Evolutionary conservation across 1,140 invertebrate species (phyloP), one percentile per base, ranked within the genome.

Genomic region (Drosophila cardini): DNA sequence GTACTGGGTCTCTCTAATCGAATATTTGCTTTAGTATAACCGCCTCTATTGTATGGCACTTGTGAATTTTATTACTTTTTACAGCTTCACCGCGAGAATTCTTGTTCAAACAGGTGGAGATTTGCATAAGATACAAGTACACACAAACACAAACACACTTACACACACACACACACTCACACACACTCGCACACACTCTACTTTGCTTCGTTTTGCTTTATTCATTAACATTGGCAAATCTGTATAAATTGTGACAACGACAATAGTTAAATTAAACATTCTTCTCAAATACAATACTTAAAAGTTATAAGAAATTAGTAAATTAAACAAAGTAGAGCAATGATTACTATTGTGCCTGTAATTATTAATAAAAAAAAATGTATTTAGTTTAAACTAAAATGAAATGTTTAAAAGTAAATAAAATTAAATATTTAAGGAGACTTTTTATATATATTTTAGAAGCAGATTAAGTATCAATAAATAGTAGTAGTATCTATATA

Each of bases 71-170:
- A 34, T 60, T 53, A 56, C 34, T 30, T 73, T 76, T 74, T 69
- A 70, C 18, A 26, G 48, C 45, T 63, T 45, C 16, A 11, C 38
- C 57, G 72, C 26, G 18, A 61, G 42, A 26, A 32, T 34, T 68
- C 57, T 63, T 69, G 46, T 42, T 45, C 64, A 73, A 76, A 62
- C 26, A 73, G 67, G 34, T 43, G 36, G 13, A 58, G 40, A 57
- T 63, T 70, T 70, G 26, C 57, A 57, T 40, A 46, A 42, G 21
- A 15, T 16, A 57, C 46, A 36, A 13, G 16, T 53, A n/a, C 13
- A 45, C 38, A 26, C 2, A 46, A 34, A 7, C 4, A 26, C 1
- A 3, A 1, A 21, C 21, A 21, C 21, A 3, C 21, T 4, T 5
- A 26, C 1, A 0, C 21, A 26, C 21, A 26, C 21, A 2, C 21